Base-by-base conservation (phyloP, 2,888 invertebrate species). In the Salticus scenicus region DNA sequence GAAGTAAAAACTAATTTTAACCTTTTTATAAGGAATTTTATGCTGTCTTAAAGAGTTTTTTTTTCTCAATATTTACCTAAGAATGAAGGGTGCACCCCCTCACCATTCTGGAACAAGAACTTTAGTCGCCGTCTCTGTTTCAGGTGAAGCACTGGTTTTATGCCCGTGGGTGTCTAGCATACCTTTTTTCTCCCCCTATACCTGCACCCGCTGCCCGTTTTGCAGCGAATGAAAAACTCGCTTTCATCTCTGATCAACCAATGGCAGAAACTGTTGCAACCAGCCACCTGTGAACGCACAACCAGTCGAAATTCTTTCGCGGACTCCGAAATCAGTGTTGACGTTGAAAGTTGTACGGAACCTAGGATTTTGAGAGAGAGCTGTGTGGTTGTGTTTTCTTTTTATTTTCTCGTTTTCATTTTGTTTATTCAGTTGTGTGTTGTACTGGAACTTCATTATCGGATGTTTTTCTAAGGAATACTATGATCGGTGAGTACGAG, bases 81-180 rank as follows among this genome's bases (percentile, higher is more conserved):
- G n/a, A n/a, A n/a, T n/a, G n/a, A n/a, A n/a, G n/a, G n/a, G n/a
- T n/a, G n/a, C n/a, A n/a, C n/a, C n/a, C n/a, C n/a, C n/a, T n/a
- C n/a, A n/a, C n/a, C n/a, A n/a, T n/a, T n/a, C n/a, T n/a, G n/a
- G n/a, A n/a, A n/a, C n/a, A n/a, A n/a, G n/a, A n/a, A n/a, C n/a
- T n/a, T n/a, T n/a, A n/a, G n/a, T n/a, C n/a, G n/a, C n/a, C n/a
- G n/a, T n/a, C 4, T 24, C 24, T 24, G 5, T 24, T 24, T 47
- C 57, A 57, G 57, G 57, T 57, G 57, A 57, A 24, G 57, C 57
- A 57, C 57, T 57, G 57, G 57, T 57, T 57, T 57, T 57, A 24
- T 57, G 57, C 57, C 57, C 57, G 57, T 57, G 57, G 57, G 57
- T 57, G 57, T 57, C 57, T 57, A 20, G 57, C 57, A 57, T 57